Base-by-base conservation (phyloP, 1,140 invertebrate genomes). In the Bradysia coprophila region DNA sequence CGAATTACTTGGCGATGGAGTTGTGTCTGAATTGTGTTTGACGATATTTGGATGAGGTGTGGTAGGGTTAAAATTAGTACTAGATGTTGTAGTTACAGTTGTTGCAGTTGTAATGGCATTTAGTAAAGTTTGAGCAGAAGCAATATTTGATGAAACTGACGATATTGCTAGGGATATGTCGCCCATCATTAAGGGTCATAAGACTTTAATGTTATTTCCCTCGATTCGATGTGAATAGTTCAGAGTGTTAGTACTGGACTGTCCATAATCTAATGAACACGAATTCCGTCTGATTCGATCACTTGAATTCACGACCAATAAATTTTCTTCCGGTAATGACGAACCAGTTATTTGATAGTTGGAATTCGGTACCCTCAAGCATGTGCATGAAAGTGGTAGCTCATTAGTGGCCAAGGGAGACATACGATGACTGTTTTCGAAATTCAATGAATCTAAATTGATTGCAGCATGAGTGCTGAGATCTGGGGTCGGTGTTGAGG, bases 371-470 rank as follows among this genome's bases (percentile, higher is more conserved):
- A 11, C 6, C 23, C 46, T 13, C 18, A 41, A 37, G 46, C 56
- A 59, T 23, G 55, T 56, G 45, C 54, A 61, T 18, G 49, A 64
- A 5, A 69, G 40, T 0, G 66, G 67, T 2, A 65, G 51, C 49
- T 69, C 67, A 43, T 66, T 67, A 28, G 66, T 67, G 21, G 64
- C 55, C 44, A 58, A 34, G 10, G 60, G 50, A 3, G 50, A 57
- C 18, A 55, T 59, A 38, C 20, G 34, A 33, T 39, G 38, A 15
- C 21, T 6, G 15, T 6, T 5, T 4, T 4, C 36, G 11, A 18
- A n/a, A 6, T 38, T 18, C 18, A 38, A 3, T 38, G 36, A 20
- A 4, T 38, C 18, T 2, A 38, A 2, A 4, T 3, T 20, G 21
- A 18, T 19, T 28, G 24, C 6, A 28, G 6, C 13, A 8, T 28